Evolutionary conservation across 2,113 vertebrate species (phyloP).

Genomic region (Tricholaema leucomelas): DNA sequence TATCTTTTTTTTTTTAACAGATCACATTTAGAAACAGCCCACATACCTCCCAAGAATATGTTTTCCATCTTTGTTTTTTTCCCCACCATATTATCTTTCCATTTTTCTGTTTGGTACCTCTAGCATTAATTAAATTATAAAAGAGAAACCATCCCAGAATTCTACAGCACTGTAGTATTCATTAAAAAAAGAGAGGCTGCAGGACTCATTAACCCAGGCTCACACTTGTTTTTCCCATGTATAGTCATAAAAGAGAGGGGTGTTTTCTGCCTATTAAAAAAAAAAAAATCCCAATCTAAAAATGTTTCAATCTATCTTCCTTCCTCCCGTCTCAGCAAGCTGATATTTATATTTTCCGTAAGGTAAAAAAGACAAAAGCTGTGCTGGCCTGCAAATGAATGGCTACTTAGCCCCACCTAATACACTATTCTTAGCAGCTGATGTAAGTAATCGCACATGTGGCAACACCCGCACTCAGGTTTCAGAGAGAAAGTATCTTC

Average conservation of each 20-base stretch:
- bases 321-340: neutral
- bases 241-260: slow-evolving; percentile 39
- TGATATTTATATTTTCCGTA: slow-evolving; percentile 44
- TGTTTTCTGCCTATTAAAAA: slow-evolving; percentile 11
- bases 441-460: slow-evolving; percentile 5
- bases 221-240: slow-evolving; percentile 53
- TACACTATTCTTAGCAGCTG: slow-evolving; percentile 22
- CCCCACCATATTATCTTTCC: neutral
- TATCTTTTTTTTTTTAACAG: neutral
- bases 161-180: neutral
- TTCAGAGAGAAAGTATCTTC: neutral
- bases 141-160: neutral
- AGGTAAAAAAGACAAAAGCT: slow-evolving; percentile 53
- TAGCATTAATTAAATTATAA: neutral
- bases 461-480: neutral
- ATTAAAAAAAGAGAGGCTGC: slow-evolving; percentile 9
- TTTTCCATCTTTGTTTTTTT: neutral
- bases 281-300: neutral
- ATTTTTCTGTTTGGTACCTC: neutral
- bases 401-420: neutral
- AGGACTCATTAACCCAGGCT: slow-evolving; percentile 26
- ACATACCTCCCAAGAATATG: neutral
- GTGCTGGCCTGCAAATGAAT: slow-evolving; percentile 32
- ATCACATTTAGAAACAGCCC: neutral
- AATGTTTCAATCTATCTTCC: slow-evolving; percentile 58